Conservation (phyloP, 2,797 vertebrate genomes). For the Ctenochaetus hawaiiensis region DNA sequence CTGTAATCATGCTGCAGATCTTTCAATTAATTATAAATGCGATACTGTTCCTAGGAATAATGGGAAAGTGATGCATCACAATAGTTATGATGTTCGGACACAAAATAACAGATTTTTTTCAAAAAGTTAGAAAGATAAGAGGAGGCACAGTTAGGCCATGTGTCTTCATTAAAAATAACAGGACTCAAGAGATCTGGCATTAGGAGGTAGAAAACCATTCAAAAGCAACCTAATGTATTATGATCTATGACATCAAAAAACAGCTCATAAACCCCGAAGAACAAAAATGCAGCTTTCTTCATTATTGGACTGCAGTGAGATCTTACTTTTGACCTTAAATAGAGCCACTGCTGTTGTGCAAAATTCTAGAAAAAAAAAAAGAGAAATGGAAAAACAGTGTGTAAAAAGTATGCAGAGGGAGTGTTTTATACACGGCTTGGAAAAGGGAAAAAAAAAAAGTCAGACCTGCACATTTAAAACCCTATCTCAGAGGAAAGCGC, state of each 20-base stretch:
- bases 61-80: neutral
- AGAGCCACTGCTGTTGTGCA: neutral
- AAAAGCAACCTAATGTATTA: neutral
- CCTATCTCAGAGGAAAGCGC: conserved; percentile 6
- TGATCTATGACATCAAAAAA: neutral
- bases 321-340: neutral
- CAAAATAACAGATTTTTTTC: neutral
- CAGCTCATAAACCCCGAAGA: neutral
- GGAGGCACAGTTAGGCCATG: neutral
- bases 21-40: too few relatives aligned
- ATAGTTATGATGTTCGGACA: neutral
- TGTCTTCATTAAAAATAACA: neutral
- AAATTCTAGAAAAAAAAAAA: neutral
- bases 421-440: conserved; percentile 6
- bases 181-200: neutral
- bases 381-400: neutral
- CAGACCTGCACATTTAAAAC: conserved; percentile 12
- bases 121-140: neutral
- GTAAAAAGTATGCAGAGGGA: neutral
- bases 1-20: too few relatives aligned
- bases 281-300: neutral
- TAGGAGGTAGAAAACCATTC: neutral
- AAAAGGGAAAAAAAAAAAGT: neutral
- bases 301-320: neutral
- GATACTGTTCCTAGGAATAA: too few relatives aligned